Evolutionary conservation across 2,888 invertebrate genomes (phyloP), one percentile per base, ranked within the genome.

Genomic region (Antheraea assamensis): DNA sequence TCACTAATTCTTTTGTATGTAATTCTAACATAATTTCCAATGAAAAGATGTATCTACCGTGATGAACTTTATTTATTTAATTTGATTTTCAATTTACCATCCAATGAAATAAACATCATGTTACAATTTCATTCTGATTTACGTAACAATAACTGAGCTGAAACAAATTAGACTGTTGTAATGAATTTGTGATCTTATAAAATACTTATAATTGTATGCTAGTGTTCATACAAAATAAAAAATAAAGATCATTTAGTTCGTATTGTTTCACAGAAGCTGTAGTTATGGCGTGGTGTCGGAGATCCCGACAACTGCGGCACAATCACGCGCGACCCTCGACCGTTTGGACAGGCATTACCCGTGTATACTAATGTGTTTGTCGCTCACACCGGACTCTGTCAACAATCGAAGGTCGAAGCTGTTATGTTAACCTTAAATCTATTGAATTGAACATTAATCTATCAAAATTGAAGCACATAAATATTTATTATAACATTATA

Each of bases 301-400:
- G 88, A 93, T 92, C 93, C 92, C 91, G 82, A 77, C 81, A 79
- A 86, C 85, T 78, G 78, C 82, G 81, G 81, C 79, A 78, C 83
- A 83, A 87, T 87, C 94, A 93, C 94, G 94, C 90, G 88, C 93
- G 86, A 78, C 85, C 83, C 81, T 80, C 85, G 77, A 83, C 84
- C 85, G 92, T 91, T 92, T 93, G 91, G 83, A 83, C 82, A 90
- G 87, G 92, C 85, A 85, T 93, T 93, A 92, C 86, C 77, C 83
- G 83, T 87, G 88, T 89, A 86, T 90, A 89, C 92, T 92, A 92
- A 93, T 92, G 90, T 93, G 91, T 91, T 93, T 92, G 89, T 83
- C 82, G 81, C 82, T 78, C 83, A 81, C 73, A 76, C 78, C 79
- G 78, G 78, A 77, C 77, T 87, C 78, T 87, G 84, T 87, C 87